phyloP scores from a whole-genome alignment of 2,797 vertebrate genomes.

The Schizothorax lantsangensis region DNA sequence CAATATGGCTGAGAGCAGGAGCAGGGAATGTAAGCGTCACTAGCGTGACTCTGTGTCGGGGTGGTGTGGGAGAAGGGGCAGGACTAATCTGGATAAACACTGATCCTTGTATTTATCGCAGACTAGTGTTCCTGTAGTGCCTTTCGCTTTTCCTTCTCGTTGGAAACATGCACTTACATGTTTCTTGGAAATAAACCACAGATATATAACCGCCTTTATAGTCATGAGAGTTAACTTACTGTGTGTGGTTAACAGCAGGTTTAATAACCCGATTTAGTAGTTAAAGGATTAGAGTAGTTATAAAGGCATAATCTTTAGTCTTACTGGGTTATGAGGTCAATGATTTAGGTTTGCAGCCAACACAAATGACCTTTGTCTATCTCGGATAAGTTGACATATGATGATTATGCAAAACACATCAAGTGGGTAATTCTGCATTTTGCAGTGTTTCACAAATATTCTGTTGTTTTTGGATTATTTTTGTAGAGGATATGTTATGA shows the following conservation, averaged over 20 bases:
- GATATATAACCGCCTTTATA: not conserved
- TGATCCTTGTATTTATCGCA: not conserved
- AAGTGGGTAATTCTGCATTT: not conserved
- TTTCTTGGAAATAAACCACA: not conserved
- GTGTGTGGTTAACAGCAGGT: not conserved
- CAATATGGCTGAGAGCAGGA: slow-evolving; percentile 60
- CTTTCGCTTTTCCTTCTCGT: not conserved
- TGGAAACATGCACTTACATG: not conserved
- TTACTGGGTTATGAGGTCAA: not conserved
- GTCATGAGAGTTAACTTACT: not conserved
- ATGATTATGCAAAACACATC: not conserved
- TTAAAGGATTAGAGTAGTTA: not conserved
- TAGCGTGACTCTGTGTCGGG: slow-evolving; percentile 13
- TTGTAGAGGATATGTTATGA: not conserved
- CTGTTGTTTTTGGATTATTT: not conserved
- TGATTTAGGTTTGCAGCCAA: not conserved
- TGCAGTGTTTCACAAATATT: not conserved
- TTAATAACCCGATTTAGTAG: not conserved
- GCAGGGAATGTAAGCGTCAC: slow-evolving; percentile 50
- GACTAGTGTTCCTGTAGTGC: not conserved
- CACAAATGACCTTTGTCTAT: not conserved
- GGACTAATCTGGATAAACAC: slow-evolving; percentile 26
- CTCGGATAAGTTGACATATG: not conserved
- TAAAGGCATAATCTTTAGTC: not conserved
- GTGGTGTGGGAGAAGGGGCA: slow-evolving; percentile 38